phyloP scores from a whole-genome alignment of 1,140 invertebrate genomes.

The Brachionus paranguensis region DNA sequence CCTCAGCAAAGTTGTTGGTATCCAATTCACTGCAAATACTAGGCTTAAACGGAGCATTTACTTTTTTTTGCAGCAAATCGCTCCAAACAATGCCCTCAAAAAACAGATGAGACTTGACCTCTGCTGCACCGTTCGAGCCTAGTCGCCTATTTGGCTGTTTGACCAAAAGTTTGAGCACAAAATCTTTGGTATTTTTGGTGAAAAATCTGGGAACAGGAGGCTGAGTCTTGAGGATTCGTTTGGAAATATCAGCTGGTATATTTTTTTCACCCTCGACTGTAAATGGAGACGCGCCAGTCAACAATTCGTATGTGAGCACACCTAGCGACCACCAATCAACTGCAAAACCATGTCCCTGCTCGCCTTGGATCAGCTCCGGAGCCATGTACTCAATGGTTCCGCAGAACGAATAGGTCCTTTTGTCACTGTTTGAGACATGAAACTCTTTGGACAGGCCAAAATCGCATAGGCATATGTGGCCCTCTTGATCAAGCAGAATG shows the following conservation, averaged over 20 bases:
- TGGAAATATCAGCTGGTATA: constrained; percentile 60
- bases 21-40: constrained; percentile 74
- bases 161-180: constrained; percentile 70
- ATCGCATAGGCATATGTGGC: constrained; percentile 95
- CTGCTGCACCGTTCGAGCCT: constrained; percentile 70
- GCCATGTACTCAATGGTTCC: constrained; percentile 98
- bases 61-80: constrained; percentile 65
- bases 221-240: constrained; percentile 62
- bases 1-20: constrained; percentile 88
- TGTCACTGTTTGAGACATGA: constrained; percentile 64
- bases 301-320: constrained; percentile 27
- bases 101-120: constrained; percentile 78
- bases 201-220: constrained; percentile 74
- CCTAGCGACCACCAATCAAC: constrained; percentile 90
- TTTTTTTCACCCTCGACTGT: constrained; percentile 57
- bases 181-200: constrained; percentile 62
- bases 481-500: constrained; percentile 92
- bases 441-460: constrained; percentile 95
- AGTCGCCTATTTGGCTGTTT: constrained; percentile 79
- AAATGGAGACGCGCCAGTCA: constrained; percentile 32
- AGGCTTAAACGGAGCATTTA: constrained; percentile 74
- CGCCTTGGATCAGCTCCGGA: constrained; percentile 83
- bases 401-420: constrained; percentile 69
- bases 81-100: constrained; percentile 69
- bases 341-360: constrained; percentile 78